A percentile compares a stretch with the other conserved stretches of the same genome.
These are phyloP conservation scores for Neomicropteryx cornuta DNA, from an alignment of 1,140 invertebrate species.

Conservation along the genomic window DNA sequence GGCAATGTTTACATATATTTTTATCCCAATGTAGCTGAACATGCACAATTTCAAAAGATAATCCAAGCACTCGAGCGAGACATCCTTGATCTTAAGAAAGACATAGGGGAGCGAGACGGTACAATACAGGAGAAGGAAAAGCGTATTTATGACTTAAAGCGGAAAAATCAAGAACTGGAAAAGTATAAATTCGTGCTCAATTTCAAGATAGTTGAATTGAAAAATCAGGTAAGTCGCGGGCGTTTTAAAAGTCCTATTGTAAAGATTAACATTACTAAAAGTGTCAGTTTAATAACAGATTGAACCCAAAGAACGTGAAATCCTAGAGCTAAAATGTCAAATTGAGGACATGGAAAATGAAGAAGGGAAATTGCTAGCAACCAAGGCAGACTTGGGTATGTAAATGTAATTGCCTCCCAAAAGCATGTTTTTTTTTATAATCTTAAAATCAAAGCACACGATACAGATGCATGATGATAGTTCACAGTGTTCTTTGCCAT, in stretches of 20 bases:
- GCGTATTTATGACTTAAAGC: conserved; percentile 69
- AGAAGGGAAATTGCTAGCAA: conserved; percentile 29
- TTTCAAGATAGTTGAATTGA: conserved; percentile 78
- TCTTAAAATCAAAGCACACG: too few species aligned
- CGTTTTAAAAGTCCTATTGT: conserved; percentile 3
- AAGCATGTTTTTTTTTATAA: too few species aligned
- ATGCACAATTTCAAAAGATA: conserved; percentile 51
- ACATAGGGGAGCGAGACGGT: conserved; percentile 66
- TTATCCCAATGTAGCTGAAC: conserved; percentile 44
- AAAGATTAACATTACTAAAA: not conserved
- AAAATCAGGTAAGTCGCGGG: conserved; percentile 43
- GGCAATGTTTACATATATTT: not conserved
- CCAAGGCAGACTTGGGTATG: conserved; percentile 35
- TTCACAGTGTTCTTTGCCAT: too few species aligned
- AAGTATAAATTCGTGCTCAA: conserved; percentile 86
- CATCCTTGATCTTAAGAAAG: conserved; percentile 62
- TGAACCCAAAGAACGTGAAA: conserved; percentile 54
- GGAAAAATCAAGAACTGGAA: conserved; percentile 78
- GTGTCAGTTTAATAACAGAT: conserved; percentile 31
- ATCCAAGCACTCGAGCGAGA: conserved; percentile 62
- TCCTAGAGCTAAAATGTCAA: conserved; percentile 54
- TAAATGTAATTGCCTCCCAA: not conserved
- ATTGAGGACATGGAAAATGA: conserved; percentile 50
- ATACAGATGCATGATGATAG: too few species aligned
- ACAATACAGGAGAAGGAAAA: conserved; percentile 80